These are phyloP conservation scores for Oscheius sp. DNA, from an alignment of 2,888 invertebrate species.

Conservation along the genomic window DNA sequence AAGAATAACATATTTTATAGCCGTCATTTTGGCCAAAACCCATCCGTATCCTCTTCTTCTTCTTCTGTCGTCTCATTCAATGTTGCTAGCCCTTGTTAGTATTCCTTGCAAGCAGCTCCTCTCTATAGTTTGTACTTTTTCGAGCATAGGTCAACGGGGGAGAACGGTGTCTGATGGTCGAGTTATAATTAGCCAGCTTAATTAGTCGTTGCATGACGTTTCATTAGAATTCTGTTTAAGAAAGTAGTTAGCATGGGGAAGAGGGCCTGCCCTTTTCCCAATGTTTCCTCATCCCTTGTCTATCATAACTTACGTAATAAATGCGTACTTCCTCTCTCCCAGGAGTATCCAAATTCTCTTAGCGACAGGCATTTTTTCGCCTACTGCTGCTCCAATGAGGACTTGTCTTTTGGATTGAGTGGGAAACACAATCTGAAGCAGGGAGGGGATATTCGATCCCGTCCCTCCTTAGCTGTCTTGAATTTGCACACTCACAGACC, in stretches of 20 bases:
- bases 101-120: too few species aligned
- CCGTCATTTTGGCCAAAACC: neutral
- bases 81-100: too few species aligned
- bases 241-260: neutral
- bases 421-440: slow-evolving; percentile 36
- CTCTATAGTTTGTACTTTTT: too few species aligned
- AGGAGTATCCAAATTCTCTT: too few species aligned
- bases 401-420: slow-evolving; percentile 22
- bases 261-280: neutral
- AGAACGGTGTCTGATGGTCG: too few species aligned
- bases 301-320: too few species aligned
- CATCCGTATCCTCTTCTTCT: slow-evolving; percentile 6
- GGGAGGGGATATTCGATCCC: slow-evolving; percentile 28
- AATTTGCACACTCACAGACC: slow-evolving; percentile 34
- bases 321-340: too few species aligned
- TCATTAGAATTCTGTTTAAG: slow-evolving; percentile 1
- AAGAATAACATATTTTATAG: slow-evolving; percentile 2
- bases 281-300: neutral
- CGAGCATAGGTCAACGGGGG: too few species aligned
- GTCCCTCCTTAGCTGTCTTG: slow-evolving; percentile 29
- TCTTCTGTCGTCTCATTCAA: neutral
- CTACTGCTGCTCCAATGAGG: neutral
- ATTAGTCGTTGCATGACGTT: neutral
- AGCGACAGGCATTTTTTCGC: too few species aligned
- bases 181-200: slow-evolving; percentile 2